phyloP scores from a whole-genome alignment of 1,140 invertebrate species.

The Drosophila fuyamai region DNA sequence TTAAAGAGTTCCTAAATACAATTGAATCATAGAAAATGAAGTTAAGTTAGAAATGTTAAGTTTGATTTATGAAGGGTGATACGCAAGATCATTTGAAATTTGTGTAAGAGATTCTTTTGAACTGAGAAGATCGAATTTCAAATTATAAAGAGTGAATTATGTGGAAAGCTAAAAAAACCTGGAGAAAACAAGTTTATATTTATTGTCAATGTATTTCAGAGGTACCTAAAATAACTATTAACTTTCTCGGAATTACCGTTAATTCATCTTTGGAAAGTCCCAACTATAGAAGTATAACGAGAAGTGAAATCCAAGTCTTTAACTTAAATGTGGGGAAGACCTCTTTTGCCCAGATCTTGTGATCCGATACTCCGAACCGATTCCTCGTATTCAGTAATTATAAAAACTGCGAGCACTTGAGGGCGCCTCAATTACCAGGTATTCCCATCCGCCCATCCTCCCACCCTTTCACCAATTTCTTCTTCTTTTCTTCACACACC shows the following conservation, averaged over 20 bases:
- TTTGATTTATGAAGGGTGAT: too few species aligned
- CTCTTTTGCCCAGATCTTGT: slow-evolving; percentile 19
- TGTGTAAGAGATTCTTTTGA: too few species aligned
- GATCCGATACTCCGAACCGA: slow-evolving; percentile 19
- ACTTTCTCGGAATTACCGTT: slow-evolving; percentile 18
- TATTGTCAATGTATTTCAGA: not conserved
- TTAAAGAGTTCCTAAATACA: not conserved
- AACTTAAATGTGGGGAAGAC: slow-evolving; percentile 23
- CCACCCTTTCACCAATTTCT: slow-evolving; percentile 21
- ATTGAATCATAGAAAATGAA: too few species aligned
- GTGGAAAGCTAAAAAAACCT: too few species aligned
- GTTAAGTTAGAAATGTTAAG: too few species aligned
- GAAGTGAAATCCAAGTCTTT: slow-evolving; percentile 34
- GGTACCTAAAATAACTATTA: not conserved
- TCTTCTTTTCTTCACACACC: slow-evolving; percentile 33
- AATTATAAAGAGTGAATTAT: too few species aligned
- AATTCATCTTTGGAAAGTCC: slow-evolving; percentile 18
- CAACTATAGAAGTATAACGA: slow-evolving; percentile 13
- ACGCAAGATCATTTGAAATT: too few species aligned
- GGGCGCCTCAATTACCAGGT: slow-evolving; percentile 17
- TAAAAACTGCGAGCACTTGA: slow-evolving; percentile 5
- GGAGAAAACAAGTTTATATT: not conserved
- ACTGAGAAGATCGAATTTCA: too few species aligned
- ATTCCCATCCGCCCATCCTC: not conserved
- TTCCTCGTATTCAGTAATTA: slow-evolving; percentile 35